phyloP scores from a whole-genome alignment of 2,888 invertebrate genomes.

The Lymantria monacha region DNA sequence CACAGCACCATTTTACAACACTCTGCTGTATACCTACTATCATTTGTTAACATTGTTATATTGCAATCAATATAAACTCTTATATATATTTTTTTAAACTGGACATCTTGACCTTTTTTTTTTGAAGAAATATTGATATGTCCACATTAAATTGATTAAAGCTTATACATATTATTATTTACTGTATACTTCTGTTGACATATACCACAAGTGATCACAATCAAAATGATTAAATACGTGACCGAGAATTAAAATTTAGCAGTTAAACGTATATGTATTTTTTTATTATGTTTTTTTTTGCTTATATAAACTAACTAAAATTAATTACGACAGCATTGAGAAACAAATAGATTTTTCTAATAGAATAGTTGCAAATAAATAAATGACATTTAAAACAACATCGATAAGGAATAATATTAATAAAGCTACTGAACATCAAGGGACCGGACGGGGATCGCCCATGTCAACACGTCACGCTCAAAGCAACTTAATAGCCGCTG shows the following conservation, averaged over 20 bases:
- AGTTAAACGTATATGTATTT: conserved; percentile 17
- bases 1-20: conserved; percentile 64
- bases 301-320: conserved; percentile 25
- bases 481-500: too few species aligned
- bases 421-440: conserved; percentile 55
- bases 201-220: conserved; percentile 15
- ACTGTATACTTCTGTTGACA: conserved; percentile 19
- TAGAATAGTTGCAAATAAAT: conserved; percentile 50
- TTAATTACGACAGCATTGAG: conserved; percentile 33
- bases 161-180: conserved; percentile 50
- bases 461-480: conserved; percentile 19
- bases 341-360: conserved; percentile 27
- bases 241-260: conserved; percentile 14
- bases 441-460: conserved; percentile 53
- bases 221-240: conserved; percentile 9
- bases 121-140: conserved; percentile 53
- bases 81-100: conserved; percentile 45
- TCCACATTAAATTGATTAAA: conserved; percentile 65
- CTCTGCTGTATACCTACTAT: conserved; percentile 50
- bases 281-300: too few species aligned
- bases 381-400: conserved; percentile 50
- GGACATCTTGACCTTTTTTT: conserved; percentile 46
- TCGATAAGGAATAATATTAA: conserved; percentile 37
- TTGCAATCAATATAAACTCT: conserved; percentile 38
- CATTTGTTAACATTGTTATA: conserved; percentile 48